A percentile compares a stretch with the other conserved stretches of the same genome.
Conservation (phyloP, 2,797 vertebrate species). For the Anas bernieri region DNA sequence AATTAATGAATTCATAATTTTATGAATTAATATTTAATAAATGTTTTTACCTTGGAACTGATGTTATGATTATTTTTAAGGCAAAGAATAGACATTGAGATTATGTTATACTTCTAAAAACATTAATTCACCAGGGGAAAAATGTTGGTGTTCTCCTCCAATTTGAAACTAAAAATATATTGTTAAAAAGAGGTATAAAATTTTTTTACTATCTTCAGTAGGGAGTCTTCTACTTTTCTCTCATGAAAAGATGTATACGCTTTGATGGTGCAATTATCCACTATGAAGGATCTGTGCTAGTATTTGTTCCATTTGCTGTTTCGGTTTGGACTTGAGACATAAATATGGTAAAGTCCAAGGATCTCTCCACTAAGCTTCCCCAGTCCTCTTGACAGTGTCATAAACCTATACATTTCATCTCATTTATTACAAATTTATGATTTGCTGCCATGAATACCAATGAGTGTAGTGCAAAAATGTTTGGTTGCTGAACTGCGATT, state of each 20-base stretch:
- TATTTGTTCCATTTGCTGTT: not conserved
- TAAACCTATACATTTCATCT: not conserved
- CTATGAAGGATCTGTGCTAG: not conserved
- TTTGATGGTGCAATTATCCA: not conserved
- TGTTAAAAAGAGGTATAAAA: not conserved
- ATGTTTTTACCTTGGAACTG: not conserved
- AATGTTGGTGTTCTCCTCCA: not conserved
- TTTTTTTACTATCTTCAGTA: not conserved
- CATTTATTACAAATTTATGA: constrained; percentile 44
- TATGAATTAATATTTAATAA: not conserved
- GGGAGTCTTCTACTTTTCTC: not conserved
- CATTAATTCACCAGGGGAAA: not conserved
- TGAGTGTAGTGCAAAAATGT: not conserved
- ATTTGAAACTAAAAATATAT: constrained; percentile 17
- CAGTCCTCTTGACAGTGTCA: not conserved
- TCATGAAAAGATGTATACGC: not conserved
- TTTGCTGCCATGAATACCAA: not conserved
- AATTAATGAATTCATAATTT: not conserved
- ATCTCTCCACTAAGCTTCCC: not conserved
- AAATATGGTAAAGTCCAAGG: not conserved
- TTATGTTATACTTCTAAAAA: constrained; percentile 37
- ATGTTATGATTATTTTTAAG: not conserved
- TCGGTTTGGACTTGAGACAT: constrained; percentile 3
- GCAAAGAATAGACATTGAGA: not conserved
- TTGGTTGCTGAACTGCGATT: constrained; percentile 46